phyloP scores from a whole-genome alignment of 2,797 vertebrate species.

The Anguilla anguilla region DNA sequence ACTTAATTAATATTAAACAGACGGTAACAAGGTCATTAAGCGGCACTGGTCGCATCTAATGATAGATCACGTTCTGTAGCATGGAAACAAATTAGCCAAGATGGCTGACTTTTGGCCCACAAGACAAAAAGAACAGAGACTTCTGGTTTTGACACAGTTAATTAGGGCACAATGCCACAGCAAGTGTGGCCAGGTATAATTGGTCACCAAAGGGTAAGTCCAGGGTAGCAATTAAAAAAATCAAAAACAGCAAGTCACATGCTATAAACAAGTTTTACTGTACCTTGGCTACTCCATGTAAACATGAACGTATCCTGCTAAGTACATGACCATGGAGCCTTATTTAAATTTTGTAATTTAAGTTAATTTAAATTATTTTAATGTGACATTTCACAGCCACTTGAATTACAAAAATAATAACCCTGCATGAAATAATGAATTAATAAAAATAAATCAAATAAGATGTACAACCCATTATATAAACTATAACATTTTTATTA shows the following conservation, averaged over 20 bases:
- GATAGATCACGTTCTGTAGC: neutral
- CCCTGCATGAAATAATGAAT: neutral
- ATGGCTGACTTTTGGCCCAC: neutral
- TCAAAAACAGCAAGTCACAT: neutral
- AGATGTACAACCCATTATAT: constrained; percentile 15
- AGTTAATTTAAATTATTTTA: neutral
- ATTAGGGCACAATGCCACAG: constrained; percentile 5
- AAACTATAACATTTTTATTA: constrained; percentile 32
- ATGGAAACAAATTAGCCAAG: neutral
- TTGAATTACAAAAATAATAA: neutral
- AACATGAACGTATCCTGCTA: neutral
- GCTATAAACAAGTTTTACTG: neutral
- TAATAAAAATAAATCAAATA: neutral
- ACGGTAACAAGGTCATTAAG: neutral
- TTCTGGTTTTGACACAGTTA: neutral
- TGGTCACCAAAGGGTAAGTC: neutral
- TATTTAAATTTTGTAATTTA: neutral
- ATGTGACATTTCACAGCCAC: neutral
- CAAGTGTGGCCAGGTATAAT: neutral
- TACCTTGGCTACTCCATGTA: neutral
- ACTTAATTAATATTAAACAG: neutral
- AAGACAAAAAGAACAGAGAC: constrained; percentile 12
- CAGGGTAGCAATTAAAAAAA: neutral
- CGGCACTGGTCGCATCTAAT: neutral
- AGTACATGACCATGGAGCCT: neutral